Conservation (phyloP, 2,797 vertebrate genomes). For the Chrysocyon brachyurus region DNA sequence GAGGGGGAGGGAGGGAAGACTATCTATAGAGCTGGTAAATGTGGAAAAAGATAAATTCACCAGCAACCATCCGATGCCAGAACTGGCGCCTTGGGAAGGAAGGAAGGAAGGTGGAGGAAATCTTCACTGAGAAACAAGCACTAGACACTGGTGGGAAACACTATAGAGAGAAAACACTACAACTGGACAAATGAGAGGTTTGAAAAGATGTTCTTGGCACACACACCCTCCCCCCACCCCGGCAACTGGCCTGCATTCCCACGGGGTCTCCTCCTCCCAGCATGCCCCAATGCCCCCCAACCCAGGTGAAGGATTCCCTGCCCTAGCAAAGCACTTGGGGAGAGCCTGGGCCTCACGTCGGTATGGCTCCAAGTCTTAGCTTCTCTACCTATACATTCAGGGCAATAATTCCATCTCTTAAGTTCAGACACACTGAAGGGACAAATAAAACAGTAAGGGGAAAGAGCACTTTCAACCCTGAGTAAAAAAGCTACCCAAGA, state of each 20-base stretch:
- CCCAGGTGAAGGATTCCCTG: background rate
- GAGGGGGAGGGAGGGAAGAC: background rate
- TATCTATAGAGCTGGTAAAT: background rate
- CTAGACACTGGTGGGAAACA: background rate
- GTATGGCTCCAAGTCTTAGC: background rate
- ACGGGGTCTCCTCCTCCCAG: background rate
- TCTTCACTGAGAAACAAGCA: background rate
- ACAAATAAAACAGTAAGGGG: background rate
- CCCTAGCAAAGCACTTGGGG: fast-evolving
- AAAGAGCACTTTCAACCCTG: background rate
- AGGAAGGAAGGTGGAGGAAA: background rate
- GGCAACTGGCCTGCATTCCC: background rate
- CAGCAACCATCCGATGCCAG: background rate
- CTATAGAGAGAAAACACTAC: background rate
- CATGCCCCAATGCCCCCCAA: fast-evolving
- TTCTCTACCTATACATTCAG: background rate
- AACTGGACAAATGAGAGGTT: background rate
- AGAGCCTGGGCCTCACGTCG: background rate
- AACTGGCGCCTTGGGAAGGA: background rate
- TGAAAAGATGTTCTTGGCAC: background rate
- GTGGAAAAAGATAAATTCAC: background rate
- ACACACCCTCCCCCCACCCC: too few species aligned
- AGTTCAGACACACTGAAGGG: background rate
- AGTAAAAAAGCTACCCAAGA: background rate
- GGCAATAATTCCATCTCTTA: background rate